Evolutionary conservation across 2,797 vertebrate genomes (phyloP).

Genomic region (Rhinogobio ventralis): DNA sequence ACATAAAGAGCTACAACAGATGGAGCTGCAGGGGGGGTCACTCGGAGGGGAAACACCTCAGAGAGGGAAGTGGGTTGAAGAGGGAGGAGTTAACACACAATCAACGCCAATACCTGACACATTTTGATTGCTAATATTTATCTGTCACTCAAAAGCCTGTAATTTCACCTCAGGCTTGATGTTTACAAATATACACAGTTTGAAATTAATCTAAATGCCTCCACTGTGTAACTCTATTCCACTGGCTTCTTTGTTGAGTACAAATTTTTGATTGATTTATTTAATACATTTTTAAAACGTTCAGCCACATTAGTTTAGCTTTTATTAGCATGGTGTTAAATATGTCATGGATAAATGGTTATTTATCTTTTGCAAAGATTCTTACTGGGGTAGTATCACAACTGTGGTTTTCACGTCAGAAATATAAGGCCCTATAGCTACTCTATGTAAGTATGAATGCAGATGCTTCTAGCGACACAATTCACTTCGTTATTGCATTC

Average conservation of each 20-base stretch:
- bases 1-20: constrained; percentile 47
- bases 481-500: not conserved
- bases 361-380: constrained; percentile 3
- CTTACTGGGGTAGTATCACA: not conserved
- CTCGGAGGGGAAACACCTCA: constrained; percentile 18
- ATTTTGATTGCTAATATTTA: constrained; percentile 24
- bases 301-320: not conserved
- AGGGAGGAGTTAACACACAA: constrained; percentile 39
- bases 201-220: not conserved
- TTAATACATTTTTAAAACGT: not conserved
- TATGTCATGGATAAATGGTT: not conserved
- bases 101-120: constrained; percentile 30
- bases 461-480: not conserved
- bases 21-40: constrained; percentile 45
- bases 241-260: not conserved
- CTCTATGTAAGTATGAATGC: not conserved
- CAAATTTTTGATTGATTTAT: not conserved
- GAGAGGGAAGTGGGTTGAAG: constrained; percentile 12
- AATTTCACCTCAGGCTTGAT: not conserved
- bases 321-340: not conserved
- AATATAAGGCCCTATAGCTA: not conserved
- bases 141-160: constrained; percentile 5
- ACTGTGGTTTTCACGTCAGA: not conserved
- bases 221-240: not conserved
- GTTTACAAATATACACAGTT: not conserved